phyloP scores from a whole-genome alignment of 2,113 vertebrate genomes.

The Capreolus pygargus region DNA sequence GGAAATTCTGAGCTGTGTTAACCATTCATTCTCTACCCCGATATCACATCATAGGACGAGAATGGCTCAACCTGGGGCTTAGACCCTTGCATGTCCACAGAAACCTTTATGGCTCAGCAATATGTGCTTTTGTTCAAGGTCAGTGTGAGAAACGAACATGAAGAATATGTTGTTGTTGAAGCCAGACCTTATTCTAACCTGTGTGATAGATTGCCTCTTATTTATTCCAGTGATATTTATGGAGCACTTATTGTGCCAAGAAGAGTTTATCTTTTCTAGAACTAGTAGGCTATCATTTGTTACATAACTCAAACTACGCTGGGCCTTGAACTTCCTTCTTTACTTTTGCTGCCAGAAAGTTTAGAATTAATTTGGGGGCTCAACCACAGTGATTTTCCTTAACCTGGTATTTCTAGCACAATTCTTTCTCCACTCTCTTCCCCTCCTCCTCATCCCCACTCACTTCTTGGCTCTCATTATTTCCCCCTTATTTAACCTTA shows the following conservation, averaged over 20 bases:
- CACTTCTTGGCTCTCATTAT: not conserved
- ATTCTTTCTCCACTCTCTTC: not conserved
- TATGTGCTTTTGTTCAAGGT: not conserved
- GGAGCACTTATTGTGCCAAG: not conserved
- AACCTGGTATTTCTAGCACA: not conserved
- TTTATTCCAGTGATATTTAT: not conserved
- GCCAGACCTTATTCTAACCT: not conserved
- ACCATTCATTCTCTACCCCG: not conserved
- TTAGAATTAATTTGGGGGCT: not conserved
- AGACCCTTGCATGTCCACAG: not conserved
- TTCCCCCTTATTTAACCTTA: not conserved
- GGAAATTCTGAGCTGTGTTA: not conserved
- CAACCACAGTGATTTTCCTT: not conserved
- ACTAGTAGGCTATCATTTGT: not conserved
- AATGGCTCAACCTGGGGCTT: not conserved
- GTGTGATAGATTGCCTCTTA: not conserved
- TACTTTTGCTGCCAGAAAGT: not conserved
- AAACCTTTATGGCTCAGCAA: not conserved
- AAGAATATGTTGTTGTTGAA: not conserved
- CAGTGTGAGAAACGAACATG: not conserved
- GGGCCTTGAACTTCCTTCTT: not conserved
- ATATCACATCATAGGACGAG: not conserved
- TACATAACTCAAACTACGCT: not conserved
- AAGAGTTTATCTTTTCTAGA: not conserved
- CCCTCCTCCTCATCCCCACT: not conserved